Base-by-base conservation (phyloP, 2,113 vertebrate genomes). In the Lepidothrix coronata region DNA sequence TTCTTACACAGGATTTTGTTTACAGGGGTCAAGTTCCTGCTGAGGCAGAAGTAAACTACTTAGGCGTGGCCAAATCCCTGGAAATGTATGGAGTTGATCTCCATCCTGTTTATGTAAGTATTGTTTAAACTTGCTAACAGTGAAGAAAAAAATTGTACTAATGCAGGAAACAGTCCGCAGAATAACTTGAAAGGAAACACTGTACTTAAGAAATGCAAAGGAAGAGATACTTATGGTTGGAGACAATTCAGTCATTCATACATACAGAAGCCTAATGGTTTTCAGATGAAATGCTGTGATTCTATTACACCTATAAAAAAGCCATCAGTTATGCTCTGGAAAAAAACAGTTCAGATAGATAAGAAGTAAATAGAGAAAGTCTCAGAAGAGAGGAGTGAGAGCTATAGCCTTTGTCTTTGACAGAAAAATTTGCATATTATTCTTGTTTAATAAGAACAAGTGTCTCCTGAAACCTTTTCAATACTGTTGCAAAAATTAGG, bases 21-120 rank as follows among this genome's bases (percentile, higher is more conserved):
- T 89, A 8, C 90, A 99, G 99, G 97, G 98, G 98, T 89, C 98
- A 99, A 96, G 95, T 98, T 96, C 98, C 98, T 74, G 97, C 98
- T 55, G 98, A 99, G 85, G 98, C 99, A 48, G 99, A 99, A 96
- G 67, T 95, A 37, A 99, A 98, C 98, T 99, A 98, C 94, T 98
- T 99, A 94, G 98, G 97, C 93, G 97, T 98, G 63, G 98, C 98
- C 96, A 99, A 98, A 92, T 97, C 98, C 37, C 98, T 99, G 97
- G 98, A 99, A 96, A 99, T 99, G 99, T 99, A 99, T 51, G 99
- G 99, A 28, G 99, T 99, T 55, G 98, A 99, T 96, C 98, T 99
- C 89, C 99, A 99, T 92, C 98, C 98, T 46, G 98, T 99, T 94
- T 99, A 98, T 74, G 99, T 99, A 97, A 98, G 99, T 98, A 92